Evolutionary conservation across 2,113 vertebrate genomes (phyloP).

Genomic region (Urocolius indicus): DNA sequence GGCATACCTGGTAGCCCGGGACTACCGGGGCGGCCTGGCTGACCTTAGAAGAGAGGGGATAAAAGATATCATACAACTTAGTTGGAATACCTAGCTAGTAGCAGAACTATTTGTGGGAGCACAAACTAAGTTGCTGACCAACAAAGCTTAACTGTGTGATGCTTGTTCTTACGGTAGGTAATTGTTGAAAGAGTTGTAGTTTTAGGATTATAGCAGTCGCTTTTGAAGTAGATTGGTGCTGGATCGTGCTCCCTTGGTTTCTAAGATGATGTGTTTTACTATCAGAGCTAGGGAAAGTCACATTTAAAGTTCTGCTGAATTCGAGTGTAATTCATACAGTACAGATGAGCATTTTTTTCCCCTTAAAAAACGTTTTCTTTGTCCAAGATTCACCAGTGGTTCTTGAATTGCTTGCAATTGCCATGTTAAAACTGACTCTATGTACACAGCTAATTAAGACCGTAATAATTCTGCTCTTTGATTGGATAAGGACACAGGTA

Average conservation of each 20-base stretch:
- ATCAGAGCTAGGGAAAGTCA: not conserved
- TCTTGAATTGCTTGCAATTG: not conserved
- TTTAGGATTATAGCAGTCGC: not conserved
- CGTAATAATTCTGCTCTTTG: not conserved
- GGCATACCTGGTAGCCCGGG: slow-evolving; percentile 89
- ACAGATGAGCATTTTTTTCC: not conserved
- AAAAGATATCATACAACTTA: not conserved
- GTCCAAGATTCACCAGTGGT: not conserved
- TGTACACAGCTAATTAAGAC: not conserved
- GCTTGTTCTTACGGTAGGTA: not conserved
- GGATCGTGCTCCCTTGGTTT: not conserved
- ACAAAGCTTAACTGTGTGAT: not conserved
- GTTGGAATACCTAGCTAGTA: no score
- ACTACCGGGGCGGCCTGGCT: slow-evolving; percentile 80
- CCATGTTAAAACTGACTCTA: not conserved
- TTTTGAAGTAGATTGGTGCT: not conserved
- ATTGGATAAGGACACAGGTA: not conserved
- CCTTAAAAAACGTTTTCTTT: not conserved
- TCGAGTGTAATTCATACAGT: not conserved
- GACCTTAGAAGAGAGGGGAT: slow-evolving; percentile 69
- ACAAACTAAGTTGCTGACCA: rapidly evolving
- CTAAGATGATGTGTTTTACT: not conserved
- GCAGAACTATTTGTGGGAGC: no score
- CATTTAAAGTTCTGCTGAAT: not conserved
- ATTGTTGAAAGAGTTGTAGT: not conserved